Evolutionary conservation across 2,888 invertebrate genomes (phyloP), one percentile per base, ranked within the genome.

Genomic region (Caprella mutica): DNA sequence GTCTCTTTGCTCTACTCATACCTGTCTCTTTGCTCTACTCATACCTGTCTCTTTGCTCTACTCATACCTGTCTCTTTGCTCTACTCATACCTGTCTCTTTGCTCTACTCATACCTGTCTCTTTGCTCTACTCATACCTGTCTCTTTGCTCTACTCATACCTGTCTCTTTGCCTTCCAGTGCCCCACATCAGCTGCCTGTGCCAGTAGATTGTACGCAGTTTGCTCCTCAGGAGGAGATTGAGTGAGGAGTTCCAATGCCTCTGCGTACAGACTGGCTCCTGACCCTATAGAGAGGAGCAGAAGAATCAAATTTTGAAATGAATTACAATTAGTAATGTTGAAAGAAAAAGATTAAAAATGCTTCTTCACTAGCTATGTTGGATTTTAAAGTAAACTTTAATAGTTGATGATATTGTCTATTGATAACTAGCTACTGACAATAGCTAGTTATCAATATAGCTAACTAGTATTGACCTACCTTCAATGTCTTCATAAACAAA

Each of bases 151-250:
- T n/a, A n/a, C n/a, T n/a, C n/a, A n/a, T n/a, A n/a, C 48, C 30
- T 48, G 48, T 5, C 48, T 27, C 30, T 48, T 48, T 8, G 48
- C 48, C 30, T 48, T 48, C 48, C 48, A 48, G 30, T 48, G 48
- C 29, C 48, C 48, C 9, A 27, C n/a, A 12, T n/a, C 30, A 1
- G 48, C 48, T 12, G 48, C 48, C 48, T 48, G 29, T 24, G 29
- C 33, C 48, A 48, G 48, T 30, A 48, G 30, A 17, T 19, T 19
- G 29, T 26, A 48, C 19, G 48, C 48, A n/a, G 48, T 19, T 19
- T 24, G 19, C 30, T 48, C 48, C 8, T 48, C 48, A 1, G 48
- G 19, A n/a, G 48, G 48, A n/a, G 30, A 19, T 24, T 48, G 29
- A 21, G n/a, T 23, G 3, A 48, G 48, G 14, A 30, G 48, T 4